Evolutionary conservation across 1,140 invertebrate genomes (phyloP).

Genomic region (Plectus sambesii): DNA sequence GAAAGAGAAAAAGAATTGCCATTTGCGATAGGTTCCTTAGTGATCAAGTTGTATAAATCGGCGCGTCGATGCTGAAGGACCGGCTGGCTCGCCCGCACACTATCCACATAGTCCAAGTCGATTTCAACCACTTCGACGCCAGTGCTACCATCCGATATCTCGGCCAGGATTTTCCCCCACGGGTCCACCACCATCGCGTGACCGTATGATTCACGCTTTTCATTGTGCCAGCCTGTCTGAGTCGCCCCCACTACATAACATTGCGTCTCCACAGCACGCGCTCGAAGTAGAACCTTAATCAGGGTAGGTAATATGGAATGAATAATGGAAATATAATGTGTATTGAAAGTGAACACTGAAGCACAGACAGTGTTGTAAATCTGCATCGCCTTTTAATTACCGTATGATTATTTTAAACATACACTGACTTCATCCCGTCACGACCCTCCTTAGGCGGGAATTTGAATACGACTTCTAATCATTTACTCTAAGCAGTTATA

Average conservation of each 20-base stretch:
- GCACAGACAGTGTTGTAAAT: no score
- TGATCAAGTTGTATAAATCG: no score
- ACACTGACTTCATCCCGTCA: no score
- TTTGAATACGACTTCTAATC: no score
- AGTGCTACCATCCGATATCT: conserved; percentile 47
- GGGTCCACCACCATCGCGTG: conserved; percentile 82
- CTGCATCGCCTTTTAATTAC: no score
- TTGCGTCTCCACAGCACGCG: conserved; percentile 72
- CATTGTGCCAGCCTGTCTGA: conserved; percentile 76
- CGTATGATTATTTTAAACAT: no score
- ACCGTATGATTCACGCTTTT: conserved; percentile 76
- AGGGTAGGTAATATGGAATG: conserved; percentile 10
- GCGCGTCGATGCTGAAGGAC: conserved; percentile 65
- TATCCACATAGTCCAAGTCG: conserved; percentile 56
- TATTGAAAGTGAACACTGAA: no score
- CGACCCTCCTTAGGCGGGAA: no score
- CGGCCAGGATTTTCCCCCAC: conserved; percentile 72
- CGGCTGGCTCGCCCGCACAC: conserved; percentile 69
- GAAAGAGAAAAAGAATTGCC: no score
- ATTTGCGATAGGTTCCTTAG: no score
- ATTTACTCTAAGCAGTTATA: no score
- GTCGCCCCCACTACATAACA: conserved; percentile 85
- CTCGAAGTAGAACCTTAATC: conserved; percentile 50
- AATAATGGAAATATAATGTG: conserved; percentile 4
- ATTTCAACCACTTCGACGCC: conserved; percentile 61